Evolutionary conservation across 1,140 invertebrate species (phyloP).

Genomic region (Adelges cooleyi): DNA sequence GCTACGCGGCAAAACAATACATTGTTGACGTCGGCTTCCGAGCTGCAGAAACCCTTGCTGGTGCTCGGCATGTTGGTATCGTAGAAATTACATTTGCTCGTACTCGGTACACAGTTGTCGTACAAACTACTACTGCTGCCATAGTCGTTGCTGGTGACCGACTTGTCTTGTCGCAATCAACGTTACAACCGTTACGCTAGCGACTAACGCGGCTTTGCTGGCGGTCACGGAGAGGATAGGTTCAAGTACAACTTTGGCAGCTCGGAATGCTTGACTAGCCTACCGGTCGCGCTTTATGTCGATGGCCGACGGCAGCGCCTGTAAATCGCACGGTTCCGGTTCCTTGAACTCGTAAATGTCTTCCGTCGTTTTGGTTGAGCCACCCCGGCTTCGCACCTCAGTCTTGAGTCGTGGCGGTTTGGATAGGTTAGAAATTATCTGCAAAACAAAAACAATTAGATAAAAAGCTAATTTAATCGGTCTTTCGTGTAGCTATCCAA

Average conservation of each 20-base stretch:
- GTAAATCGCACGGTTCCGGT: conserved; percentile 72
- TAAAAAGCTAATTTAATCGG: too few relatives aligned
- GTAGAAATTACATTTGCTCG: conserved; percentile 31
- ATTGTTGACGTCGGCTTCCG: conserved; percentile 33
- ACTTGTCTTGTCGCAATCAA: not conserved
- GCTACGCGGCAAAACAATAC: conserved; percentile 58
- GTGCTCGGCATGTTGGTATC: conserved; percentile 30
- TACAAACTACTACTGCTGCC: not conserved
- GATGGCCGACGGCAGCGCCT: conserved; percentile 44
- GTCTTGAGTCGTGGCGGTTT: too few relatives aligned
- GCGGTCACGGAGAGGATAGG: conserved; percentile 31
- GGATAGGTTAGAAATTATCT: too few relatives aligned
- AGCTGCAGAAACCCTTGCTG: conserved; percentile 34
- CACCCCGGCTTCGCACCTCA: too few relatives aligned
- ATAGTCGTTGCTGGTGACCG: not conserved
- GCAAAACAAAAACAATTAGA: not conserved
- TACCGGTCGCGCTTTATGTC: conserved; percentile 36
- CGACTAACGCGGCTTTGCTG: not conserved
- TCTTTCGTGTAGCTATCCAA: too few relatives aligned
- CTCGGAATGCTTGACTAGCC: not conserved
- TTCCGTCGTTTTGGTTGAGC: conserved; percentile 36
- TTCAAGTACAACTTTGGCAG: conserved; percentile 30
- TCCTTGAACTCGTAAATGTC: conserved; percentile 83
- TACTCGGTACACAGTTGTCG: not conserved
- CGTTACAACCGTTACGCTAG: not conserved